phyloP scores from a whole-genome alignment of 1,140 invertebrate genomes.

The Antheraea pernyi region DNA sequence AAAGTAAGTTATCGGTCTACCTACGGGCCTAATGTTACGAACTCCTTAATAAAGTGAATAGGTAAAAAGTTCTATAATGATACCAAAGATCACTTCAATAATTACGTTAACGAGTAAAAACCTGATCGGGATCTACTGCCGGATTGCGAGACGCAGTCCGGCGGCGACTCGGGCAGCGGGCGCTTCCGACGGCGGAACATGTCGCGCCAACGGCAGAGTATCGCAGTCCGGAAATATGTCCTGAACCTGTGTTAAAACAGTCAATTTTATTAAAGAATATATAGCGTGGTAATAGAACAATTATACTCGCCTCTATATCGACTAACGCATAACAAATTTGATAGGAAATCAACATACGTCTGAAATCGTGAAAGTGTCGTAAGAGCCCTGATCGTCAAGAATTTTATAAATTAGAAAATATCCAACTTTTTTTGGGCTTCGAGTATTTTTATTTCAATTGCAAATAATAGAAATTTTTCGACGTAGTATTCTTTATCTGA shows the following conservation, averaged over 20 bases:
- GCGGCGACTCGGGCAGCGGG: slow-evolving; percentile 58
- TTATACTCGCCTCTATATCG: no score
- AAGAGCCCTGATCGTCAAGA: no score
- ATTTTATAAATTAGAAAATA: no score
- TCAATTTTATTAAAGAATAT: no score
- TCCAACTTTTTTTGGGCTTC: no score
- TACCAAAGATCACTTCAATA: slow-evolving; percentile 66
- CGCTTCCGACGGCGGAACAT: slow-evolving; percentile 49
- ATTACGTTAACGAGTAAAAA: slow-evolving; percentile 79
- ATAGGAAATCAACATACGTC: no score
- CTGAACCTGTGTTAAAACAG: slow-evolving; percentile 45
- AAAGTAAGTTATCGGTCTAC: neutral
- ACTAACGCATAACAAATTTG: no score
- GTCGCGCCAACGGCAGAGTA: slow-evolving; percentile 62
- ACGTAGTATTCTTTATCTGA: no score
- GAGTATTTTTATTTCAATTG: no score
- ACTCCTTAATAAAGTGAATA: neutral
- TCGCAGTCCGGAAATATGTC: slow-evolving; percentile 63
- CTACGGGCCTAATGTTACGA: neutral
- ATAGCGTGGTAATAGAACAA: no score
- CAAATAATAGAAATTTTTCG: no score
- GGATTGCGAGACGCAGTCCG: slow-evolving; percentile 61
- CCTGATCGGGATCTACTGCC: slow-evolving; percentile 73
- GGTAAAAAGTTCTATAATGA: slow-evolving; percentile 21
- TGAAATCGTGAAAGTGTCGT: no score